These are phyloP conservation scores for Microcebus murinus DNA, from an alignment of 2,113 vertebrate genomes.

Conservation along the genomic window DNA sequence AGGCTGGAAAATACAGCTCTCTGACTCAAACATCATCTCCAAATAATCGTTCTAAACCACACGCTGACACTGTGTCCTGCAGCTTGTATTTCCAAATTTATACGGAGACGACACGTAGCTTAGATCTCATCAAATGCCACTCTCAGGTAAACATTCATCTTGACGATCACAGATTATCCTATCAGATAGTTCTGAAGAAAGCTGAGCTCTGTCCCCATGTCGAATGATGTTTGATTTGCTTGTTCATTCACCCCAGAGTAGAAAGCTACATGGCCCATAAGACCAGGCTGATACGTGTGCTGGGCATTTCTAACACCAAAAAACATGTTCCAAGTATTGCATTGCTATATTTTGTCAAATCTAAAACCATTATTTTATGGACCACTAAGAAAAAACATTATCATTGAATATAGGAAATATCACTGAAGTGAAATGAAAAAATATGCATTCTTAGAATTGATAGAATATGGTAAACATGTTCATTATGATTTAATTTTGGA, in stretches of 20 bases:
- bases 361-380: background rate
- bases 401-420: background rate
- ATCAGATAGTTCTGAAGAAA: background rate
- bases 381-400: background rate
- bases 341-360: background rate
- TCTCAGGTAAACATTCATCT: background rate
- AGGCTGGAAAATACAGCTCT: background rate
- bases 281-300: background rate
- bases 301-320: background rate
- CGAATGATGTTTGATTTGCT: too few relatives aligned
- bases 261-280: background rate
- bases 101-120: background rate
- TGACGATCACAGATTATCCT: fast-evolving
- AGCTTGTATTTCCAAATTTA: background rate
- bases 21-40: background rate
- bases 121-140: background rate
- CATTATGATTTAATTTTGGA: background rate
- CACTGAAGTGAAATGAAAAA: background rate
- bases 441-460: background rate
- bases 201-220: fast-evolving
- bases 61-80: background rate
- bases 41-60: background rate
- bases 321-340: background rate
- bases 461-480: background rate
- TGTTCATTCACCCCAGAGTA: background rate